Percentiles rank a stretch among this genome's conserved stretches.
Conservation (phyloP, 2,113 vertebrate genomes). For the Oreocharis arfaki region DNA sequence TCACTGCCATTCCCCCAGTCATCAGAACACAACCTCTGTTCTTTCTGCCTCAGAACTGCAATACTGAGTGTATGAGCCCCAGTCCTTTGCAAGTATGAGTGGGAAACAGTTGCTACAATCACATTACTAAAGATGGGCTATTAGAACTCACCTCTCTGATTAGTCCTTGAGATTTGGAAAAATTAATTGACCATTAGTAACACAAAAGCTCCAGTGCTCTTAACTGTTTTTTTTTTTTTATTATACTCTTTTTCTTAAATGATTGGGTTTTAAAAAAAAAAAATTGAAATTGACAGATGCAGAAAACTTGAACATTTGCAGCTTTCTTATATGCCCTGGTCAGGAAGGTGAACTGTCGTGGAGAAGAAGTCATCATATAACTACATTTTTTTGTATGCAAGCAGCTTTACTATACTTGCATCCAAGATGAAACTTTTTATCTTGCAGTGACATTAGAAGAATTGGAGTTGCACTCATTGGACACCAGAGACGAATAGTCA, state of each 20-base stretch:
- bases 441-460: constrained; percentile 90
- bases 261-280: not conserved
- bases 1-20: not conserved
- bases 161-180: not conserved
- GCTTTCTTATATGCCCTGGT: not conserved
- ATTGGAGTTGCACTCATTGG: constrained; percentile 93
- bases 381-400: not conserved
- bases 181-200: not conserved
- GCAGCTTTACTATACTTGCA: not conserved
- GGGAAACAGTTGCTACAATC: not conserved
- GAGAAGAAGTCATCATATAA: not conserved
- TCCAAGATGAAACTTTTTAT: constrained; percentile 42
- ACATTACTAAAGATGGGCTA: not conserved
- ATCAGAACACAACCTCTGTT: not conserved
- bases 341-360: not conserved
- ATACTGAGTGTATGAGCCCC: not conserved
- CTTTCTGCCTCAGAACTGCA: not conserved
- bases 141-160: not conserved
- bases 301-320: not conserved
- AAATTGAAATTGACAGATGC: not conserved
- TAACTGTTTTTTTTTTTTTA: not conserved
- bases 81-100: not conserved
- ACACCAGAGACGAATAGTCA: constrained; percentile 95
- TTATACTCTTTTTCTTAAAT: not conserved
- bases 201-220: not conserved